These are phyloP conservation scores for Holothuria leucospilota DNA, from an alignment of 53 echinoderm and acorn worm species.

Conservation along the genomic window DNA sequence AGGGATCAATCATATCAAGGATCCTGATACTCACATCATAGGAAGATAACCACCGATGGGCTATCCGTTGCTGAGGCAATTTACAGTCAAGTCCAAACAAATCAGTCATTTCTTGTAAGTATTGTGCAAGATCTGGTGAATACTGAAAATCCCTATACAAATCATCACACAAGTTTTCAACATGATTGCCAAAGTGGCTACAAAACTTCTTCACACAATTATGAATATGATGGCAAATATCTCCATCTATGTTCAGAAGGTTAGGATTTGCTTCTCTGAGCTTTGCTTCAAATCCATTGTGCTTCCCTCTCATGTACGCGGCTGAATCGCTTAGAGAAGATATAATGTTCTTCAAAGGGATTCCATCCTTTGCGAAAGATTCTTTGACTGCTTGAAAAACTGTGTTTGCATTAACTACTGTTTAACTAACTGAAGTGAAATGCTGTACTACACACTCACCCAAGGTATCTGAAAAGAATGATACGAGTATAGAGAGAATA, in stretches of 20 bases:
- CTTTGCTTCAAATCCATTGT: constrained; percentile 48
- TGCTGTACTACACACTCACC: constrained; percentile 46
- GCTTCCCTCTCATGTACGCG: constrained; percentile 62
- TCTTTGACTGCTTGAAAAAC: constrained; percentile 49
- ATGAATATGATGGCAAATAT: too few relatives aligned
- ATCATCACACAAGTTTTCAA: constrained; percentile 43
- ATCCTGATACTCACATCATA: not conserved
- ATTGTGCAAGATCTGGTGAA: constrained; percentile 37
- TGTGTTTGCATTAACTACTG: constrained; percentile 44
- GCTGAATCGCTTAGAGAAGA: constrained; percentile 51
- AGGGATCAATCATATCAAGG: not conserved
- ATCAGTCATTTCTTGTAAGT: constrained; percentile 24
- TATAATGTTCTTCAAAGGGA: constrained; percentile 50
- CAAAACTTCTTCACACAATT: not conserved
- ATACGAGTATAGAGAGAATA: constrained; percentile 50
- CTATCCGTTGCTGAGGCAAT: constrained; percentile 7
- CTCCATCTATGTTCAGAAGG: constrained; percentile 3
- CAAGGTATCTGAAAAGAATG: constrained; percentile 44
- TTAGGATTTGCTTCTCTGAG: constrained; percentile 35
- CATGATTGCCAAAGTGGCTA: constrained; percentile 35
- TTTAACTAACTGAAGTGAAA: constrained; percentile 42
- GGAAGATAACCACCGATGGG: constrained; percentile 35
- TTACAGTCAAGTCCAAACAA: constrained; percentile 23
- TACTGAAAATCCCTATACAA: constrained; percentile 48
- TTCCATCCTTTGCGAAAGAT: constrained; percentile 28